Percentiles rank a stretch among this genome's conserved stretches.
phyloP scores from a whole-genome alignment of 2,888 invertebrate species.

The Hydrotaea diabolus region DNA sequence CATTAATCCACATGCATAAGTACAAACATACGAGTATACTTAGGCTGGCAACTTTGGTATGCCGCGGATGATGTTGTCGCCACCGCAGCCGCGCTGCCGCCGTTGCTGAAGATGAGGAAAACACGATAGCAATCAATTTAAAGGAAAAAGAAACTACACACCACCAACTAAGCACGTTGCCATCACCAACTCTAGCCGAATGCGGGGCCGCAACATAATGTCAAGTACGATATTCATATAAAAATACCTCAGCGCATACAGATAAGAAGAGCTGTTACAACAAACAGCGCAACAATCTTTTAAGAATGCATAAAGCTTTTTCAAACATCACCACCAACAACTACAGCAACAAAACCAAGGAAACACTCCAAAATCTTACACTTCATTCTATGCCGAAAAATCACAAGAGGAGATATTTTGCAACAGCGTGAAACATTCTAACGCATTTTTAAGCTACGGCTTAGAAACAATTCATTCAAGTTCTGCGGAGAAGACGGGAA shows the following conservation, averaged over 20 bases:
- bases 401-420: not conserved
- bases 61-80: slow-evolving; percentile 30
- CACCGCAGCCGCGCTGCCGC: not conserved
- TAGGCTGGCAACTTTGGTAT: slow-evolving; percentile 32
- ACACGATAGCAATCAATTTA: slow-evolving; percentile 69
- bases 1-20: slow-evolving; percentile 18
- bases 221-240: slow-evolving; percentile 53
- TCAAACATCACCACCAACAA: not conserved
- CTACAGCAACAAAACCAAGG: not conserved
- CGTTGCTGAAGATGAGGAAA: slow-evolving; percentile 60
- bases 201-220: slow-evolving; percentile 37
- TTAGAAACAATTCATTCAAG: slow-evolving; percentile 51
- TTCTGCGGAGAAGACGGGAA: slow-evolving; percentile 9
- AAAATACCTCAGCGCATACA: not conserved
- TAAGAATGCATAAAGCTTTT: slow-evolving; percentile 39
- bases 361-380: slow-evolving; percentile 16
- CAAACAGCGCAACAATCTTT: slow-evolving; percentile 28
- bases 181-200: not conserved
- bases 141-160: slow-evolving; percentile 53
- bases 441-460: slow-evolving; percentile 49
- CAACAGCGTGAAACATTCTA: slow-evolving; percentile 43
- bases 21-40: too few species aligned
- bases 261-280: slow-evolving; percentile 29
- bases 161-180: slow-evolving; percentile 1
- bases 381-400: slow-evolving; percentile 47